Conservation (phyloP, 2,113 vertebrate genomes). For the Pungitius pungitius region DNA sequence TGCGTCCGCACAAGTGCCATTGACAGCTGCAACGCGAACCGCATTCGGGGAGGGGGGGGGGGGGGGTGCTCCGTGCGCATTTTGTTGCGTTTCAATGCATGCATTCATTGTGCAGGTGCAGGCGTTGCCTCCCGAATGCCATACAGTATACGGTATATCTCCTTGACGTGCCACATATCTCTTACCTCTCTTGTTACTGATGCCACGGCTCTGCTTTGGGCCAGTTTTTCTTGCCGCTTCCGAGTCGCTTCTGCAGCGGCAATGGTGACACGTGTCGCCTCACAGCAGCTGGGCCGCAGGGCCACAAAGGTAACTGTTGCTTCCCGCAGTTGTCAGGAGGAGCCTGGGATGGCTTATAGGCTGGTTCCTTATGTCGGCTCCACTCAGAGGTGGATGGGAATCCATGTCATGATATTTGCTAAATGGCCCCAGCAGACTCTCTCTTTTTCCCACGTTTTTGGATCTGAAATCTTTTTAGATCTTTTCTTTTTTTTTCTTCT, state of each 20-base stretch:
- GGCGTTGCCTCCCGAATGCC: slow-evolving; percentile 22
- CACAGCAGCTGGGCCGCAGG: slow-evolving; percentile 55
- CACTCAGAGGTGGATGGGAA: slow-evolving; percentile 14
- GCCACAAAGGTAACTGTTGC: slow-evolving; percentile 64
- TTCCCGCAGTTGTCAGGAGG: slow-evolving; percentile 62
- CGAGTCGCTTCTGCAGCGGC: slow-evolving; percentile 14
- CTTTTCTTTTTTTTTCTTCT: not conserved
- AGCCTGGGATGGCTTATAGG: slow-evolving; percentile 37
- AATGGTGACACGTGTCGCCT: slow-evolving; percentile 38
- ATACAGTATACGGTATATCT: slow-evolving; percentile 26
- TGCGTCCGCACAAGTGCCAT: slow-evolving; percentile 66
- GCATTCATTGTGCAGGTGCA: slow-evolving; percentile 71
- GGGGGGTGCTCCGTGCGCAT: too few species aligned
- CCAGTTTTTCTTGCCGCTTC: too few species aligned
- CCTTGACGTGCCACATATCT: not conserved
- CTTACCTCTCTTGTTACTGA: slow-evolving; percentile 32
- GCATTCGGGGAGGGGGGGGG: slow-evolving; percentile 65
- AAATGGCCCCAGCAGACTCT: not conserved
- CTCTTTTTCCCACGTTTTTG: too few species aligned
- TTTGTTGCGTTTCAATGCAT: slow-evolving; percentile 54
- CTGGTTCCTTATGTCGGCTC: slow-evolving; percentile 11
- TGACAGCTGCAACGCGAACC: slow-evolving; percentile 72
- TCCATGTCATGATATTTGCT: not conserved
- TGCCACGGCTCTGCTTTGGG: slow-evolving; percentile 6
- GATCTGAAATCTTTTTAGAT: not conserved